Evolutionary conservation across 92 coral and sea anemone species (phyloP).

Genomic region (Palythoa grandis): DNA sequence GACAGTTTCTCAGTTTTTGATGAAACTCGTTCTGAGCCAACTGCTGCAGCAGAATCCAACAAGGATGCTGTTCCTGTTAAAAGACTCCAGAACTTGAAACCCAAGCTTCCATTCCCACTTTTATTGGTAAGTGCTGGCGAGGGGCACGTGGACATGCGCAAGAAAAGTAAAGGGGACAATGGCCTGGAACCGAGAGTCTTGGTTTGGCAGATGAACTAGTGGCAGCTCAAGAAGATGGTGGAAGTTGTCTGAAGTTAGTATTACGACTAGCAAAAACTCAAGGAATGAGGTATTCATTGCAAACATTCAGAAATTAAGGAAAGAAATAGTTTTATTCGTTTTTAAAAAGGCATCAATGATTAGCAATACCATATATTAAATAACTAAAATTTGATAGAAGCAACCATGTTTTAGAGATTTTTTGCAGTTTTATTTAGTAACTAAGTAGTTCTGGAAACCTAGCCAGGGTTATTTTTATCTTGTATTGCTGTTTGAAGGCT

Average conservation of each 20-base stretch:
- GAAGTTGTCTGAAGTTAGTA: too few species aligned
- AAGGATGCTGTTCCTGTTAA: constrained; percentile 34
- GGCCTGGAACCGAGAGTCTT: constrained; percentile 83
- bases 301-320: background rate
- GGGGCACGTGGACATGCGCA: constrained; percentile 93
- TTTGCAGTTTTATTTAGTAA: too few species aligned
- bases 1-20: constrained; percentile 65
- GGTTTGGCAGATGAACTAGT: constrained; percentile 88
- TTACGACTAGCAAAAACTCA: too few species aligned
- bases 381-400: background rate
- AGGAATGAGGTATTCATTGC: background rate
- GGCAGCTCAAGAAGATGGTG: too few species aligned
- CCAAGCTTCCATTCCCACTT: constrained; percentile 86
- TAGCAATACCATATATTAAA: background rate
- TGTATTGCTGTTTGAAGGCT: too few species aligned
- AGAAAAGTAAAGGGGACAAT: constrained; percentile 69
- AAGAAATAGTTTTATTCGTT: too few species aligned
- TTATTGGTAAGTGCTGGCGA: constrained; percentile 94
- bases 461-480: too few species aligned
- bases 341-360: background rate
- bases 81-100: constrained; percentile 67
- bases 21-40: constrained; percentile 24
- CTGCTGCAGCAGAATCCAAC: constrained; percentile 35
- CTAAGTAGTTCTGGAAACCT: too few species aligned
- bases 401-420: too few species aligned